Conservation (phyloP, 35 echinoderm and acorn worm species). For the Acanthaster planci region DNA sequence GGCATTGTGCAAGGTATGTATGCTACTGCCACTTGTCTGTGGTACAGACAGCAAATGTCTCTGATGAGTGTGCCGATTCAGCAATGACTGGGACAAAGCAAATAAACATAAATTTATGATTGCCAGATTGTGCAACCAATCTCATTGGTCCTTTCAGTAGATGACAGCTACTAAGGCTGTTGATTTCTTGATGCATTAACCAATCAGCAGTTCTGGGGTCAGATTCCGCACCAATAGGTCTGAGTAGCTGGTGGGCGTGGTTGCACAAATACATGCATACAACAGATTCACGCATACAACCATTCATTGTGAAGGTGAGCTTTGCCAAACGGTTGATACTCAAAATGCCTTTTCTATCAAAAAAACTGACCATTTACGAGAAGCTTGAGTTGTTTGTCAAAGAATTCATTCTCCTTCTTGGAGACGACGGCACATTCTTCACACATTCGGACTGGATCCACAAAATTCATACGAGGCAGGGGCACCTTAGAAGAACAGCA, state of each 20-base stretch:
- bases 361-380: constrained; percentile 75
- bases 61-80: too few species aligned
- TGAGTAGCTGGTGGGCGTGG: not conserved
- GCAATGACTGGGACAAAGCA: too few species aligned
- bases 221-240: not conserved
- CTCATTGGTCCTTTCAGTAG: too few species aligned
- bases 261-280: not conserved
- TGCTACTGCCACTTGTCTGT: too few species aligned
- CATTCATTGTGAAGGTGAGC: not conserved
- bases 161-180: too few species aligned
- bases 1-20: too few species aligned
- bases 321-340: not conserved
- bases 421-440: constrained; percentile 67
- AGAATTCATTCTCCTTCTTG: constrained; percentile 96
- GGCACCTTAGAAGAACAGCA: constrained; percentile 75
- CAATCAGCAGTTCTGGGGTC: too few species aligned
- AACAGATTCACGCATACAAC: not conserved
- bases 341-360: not conserved
- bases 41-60: too few species aligned
- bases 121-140: too few species aligned
- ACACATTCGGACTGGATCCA: constrained; percentile 92
- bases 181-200: too few species aligned
- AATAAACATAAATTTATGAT: too few species aligned
- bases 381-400: constrained; percentile 84
- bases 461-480: constrained; percentile 91